Conservation (phyloP, 2,113 vertebrate genomes). For the Eulemur macaco region DNA sequence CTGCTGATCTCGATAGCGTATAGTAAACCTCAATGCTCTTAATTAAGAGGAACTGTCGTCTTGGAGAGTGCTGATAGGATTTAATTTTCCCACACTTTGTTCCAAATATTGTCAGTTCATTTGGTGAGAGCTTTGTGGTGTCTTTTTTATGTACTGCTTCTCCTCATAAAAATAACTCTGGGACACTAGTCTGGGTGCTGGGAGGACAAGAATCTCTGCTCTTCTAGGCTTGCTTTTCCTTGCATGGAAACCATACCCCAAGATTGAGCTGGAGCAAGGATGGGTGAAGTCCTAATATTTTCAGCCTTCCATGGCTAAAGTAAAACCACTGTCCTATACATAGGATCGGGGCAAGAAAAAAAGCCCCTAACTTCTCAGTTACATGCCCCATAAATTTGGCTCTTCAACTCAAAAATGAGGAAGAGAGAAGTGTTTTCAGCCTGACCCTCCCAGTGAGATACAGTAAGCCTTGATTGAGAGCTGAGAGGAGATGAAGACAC, state of each 20-base stretch:
- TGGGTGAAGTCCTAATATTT: not conserved
- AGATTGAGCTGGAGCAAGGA: not conserved
- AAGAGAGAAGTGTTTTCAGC: not conserved
- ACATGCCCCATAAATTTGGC: not conserved
- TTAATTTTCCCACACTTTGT: not conserved
- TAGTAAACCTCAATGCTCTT: not conserved
- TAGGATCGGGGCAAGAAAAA: not conserved
- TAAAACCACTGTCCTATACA: not conserved
- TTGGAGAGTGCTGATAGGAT: not conserved
- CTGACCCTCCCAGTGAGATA: not conserved
- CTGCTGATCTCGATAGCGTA: not conserved
- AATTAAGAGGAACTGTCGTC: not conserved
- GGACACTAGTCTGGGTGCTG: not conserved
- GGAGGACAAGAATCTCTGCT: not conserved
- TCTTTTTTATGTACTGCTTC: not conserved
- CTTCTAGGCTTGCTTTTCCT: not conserved
- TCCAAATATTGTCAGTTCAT: not conserved
- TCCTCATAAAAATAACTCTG: not conserved
- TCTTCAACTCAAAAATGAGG: not conserved
- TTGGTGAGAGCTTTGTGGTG: not conserved
- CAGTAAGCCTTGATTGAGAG: not conserved
- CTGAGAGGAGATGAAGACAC: not conserved
- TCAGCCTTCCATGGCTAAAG: not conserved
- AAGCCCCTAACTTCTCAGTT: not conserved
- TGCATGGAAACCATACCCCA: not conserved